Conservation (phyloP, 1,140 invertebrate genomes). For the Drosophila tsacasi region DNA sequence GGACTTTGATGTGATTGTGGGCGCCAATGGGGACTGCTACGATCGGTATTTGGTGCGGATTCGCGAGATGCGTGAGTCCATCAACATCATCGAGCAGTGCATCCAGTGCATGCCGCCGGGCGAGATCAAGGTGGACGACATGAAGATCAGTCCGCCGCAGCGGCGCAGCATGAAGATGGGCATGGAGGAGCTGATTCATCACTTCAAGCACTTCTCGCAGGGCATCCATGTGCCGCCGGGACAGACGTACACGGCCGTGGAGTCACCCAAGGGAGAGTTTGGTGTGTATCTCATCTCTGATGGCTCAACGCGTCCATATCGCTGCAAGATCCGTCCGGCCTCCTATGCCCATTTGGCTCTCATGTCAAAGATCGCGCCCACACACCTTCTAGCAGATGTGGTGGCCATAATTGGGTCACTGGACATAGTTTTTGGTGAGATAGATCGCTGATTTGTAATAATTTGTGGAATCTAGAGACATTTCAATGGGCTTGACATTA, state of each 20-base stretch:
- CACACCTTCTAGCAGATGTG: conserved; percentile 91
- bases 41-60: conserved; percentile 89
- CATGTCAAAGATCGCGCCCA: conserved; percentile 88
- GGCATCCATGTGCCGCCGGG: conserved; percentile 94
- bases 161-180: conserved; percentile 94
- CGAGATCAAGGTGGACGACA: conserved; percentile 93
- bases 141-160: conserved; percentile 92
- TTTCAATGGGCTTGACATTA: background rate
- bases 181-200: conserved; percentile 95
- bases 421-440: conserved; percentile 95
- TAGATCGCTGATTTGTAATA: conserved; percentile 89
- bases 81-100: conserved; percentile 92
- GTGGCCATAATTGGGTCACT: conserved; percentile 92
- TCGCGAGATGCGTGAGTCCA: conserved; percentile 92
- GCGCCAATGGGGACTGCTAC: conserved; percentile 93
- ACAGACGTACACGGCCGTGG: conserved; percentile 91
- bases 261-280: conserved; percentile 95
- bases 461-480: background rate
- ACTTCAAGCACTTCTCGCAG: conserved; percentile 94
- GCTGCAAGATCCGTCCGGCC: conserved; percentile 92
- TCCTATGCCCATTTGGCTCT: conserved; percentile 91
- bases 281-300: conserved; percentile 95
- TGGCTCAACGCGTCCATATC: conserved; percentile 92
- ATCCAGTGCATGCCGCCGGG: conserved; percentile 94
- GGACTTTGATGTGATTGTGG: conserved; percentile 94